A percentile compares a stretch with the other conserved stretches of the same genome.
Evolutionary conservation across 1,140 invertebrate species (phyloP).

Genomic region (Propsilocerus akamusi): DNA sequence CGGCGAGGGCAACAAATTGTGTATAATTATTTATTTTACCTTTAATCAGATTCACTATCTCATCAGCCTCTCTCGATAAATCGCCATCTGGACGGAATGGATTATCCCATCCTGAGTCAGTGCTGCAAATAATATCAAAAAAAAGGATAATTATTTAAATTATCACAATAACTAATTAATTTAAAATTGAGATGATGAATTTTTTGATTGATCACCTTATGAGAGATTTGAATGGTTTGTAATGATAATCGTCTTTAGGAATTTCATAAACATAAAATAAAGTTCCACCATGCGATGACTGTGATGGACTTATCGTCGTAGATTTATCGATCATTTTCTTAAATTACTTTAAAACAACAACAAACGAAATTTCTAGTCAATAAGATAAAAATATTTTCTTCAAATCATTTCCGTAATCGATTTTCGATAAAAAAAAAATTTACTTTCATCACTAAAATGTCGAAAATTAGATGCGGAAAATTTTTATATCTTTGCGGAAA

Average conservation of each 20-base stretch:
- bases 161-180: background rate
- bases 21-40: constrained; percentile 26
- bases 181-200: background rate
- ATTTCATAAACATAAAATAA: constrained; percentile 41
- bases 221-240: background rate
- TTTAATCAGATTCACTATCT: constrained; percentile 87
- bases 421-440: no score
- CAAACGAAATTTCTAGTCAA: no score
- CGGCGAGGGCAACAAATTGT: background rate
- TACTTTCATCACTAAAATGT: no score
- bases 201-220: background rate
- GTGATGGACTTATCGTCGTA: background rate
- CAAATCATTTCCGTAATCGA: no score
- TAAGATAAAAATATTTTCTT: no score
- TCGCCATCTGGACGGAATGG: constrained; percentile 92
- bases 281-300: constrained; percentile 32
- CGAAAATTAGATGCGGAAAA: no score
- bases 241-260: constrained; percentile 24
- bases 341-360: no score
- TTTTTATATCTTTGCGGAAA: no score
- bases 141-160: constrained; percentile 10
- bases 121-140: constrained; percentile 49
- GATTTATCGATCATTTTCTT: constrained; percentile 3
- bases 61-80: constrained; percentile 83
- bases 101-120: constrained; percentile 91